These are phyloP conservation scores for Cranoglanis bouderius DNA, from an alignment of 2,113 vertebrate genomes.

Conservation along the genomic window DNA sequence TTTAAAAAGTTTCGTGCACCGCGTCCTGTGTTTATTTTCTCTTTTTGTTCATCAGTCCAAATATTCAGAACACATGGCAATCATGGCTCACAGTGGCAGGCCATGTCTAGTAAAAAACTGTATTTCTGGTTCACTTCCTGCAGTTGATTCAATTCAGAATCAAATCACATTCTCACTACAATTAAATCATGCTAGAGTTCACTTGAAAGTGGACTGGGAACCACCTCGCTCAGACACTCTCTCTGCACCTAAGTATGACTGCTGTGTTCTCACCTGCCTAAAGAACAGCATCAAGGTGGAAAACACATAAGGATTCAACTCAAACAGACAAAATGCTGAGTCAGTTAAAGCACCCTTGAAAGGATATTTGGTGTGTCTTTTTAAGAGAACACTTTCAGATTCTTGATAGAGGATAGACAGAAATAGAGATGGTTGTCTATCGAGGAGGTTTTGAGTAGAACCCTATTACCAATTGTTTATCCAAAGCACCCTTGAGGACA, in stretches of 20 bases:
- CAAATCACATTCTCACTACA: too few relatives aligned
- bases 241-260: background rate
- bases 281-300: background rate
- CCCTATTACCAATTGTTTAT: too few relatives aligned
- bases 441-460: too few relatives aligned
- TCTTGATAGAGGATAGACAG: background rate
- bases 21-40: background rate
- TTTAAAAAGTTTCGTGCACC: background rate
- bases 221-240: too few relatives aligned
- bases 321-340: background rate
- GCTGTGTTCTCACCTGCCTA: background rate
- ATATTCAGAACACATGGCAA: background rate
- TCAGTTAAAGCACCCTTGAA: background rate
- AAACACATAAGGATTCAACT: background rate
- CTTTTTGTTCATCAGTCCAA: background rate
- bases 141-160: background rate
- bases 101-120: too few relatives aligned
- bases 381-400: background rate
- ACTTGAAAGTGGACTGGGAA: too few relatives aligned
- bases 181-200: too few relatives aligned
- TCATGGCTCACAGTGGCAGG: too few relatives aligned
- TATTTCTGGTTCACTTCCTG: background rate
- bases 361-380: background rate
- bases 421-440: background rate
- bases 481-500: background rate